Percentiles rank a stretch among this genome's conserved stretches.
phyloP scores from a whole-genome alignment of 2,113 vertebrate genomes.

The Sturnira hondurensis region DNA sequence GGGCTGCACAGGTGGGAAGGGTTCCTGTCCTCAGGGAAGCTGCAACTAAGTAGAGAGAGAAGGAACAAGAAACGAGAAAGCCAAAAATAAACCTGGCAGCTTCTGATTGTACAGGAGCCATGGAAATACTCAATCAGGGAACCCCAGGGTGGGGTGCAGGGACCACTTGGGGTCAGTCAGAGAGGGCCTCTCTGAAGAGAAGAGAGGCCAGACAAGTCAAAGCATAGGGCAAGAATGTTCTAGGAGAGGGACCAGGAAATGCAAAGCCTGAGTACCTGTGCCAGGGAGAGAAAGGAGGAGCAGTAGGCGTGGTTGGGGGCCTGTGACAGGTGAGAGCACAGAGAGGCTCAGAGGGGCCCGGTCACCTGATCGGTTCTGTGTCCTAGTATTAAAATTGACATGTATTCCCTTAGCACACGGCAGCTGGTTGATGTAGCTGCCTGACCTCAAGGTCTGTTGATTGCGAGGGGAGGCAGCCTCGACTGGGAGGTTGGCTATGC shows the following conservation, averaged over 20 bases:
- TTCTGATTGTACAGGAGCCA: neutral
- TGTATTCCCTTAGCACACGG: constrained; percentile 6
- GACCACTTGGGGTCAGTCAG: accelerated
- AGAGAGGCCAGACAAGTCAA: neutral
- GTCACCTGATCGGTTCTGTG: neutral
- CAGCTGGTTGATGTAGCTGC: neutral
- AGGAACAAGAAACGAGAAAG: neutral
- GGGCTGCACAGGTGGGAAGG: neutral
- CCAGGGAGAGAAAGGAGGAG: neutral
- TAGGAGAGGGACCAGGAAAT: neutral
- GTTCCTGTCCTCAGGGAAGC: neutral
- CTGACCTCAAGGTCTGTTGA: constrained; percentile 29
- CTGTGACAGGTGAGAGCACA: accelerated
- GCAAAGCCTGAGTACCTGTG: neutral
- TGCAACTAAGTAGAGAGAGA: neutral
- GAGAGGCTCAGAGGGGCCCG: no score
- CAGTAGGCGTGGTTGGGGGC: accelerated
- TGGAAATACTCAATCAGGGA: neutral
- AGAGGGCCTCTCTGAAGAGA: neutral
- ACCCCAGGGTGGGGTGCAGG: no score
- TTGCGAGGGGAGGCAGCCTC: neutral
- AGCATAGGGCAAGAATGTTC: neutral
- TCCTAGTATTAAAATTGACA: constrained; percentile 28
- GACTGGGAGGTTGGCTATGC: neutral
- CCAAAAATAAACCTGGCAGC: neutral